Percentiles rank a stretch among this genome's conserved stretches.
These are phyloP conservation scores for Tipula helvola DNA, from an alignment of 2,888 invertebrate species.

Conservation along the genomic window DNA sequence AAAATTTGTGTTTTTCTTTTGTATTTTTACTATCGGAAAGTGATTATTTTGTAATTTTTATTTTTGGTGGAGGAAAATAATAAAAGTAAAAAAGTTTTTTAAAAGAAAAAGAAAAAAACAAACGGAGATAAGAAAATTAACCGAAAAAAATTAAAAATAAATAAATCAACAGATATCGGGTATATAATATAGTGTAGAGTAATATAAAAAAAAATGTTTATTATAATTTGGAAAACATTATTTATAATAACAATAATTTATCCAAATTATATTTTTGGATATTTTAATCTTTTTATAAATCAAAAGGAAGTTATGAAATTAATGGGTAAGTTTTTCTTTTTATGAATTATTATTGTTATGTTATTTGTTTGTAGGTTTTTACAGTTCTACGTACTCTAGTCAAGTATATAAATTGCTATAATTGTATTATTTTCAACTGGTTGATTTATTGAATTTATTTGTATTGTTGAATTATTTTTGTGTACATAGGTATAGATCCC, in stretches of 20 bases:
- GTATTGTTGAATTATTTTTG: too few relatives aligned
- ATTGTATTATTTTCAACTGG: background rate
- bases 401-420: background rate
- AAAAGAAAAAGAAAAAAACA: background rate
- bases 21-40: background rate
- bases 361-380: background rate
- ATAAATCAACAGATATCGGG: background rate
- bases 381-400: background rate
- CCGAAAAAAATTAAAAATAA: background rate
- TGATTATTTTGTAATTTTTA: background rate
- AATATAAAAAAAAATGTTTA: background rate
- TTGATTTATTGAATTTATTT: background rate
- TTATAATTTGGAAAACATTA: conserved; percentile 7
- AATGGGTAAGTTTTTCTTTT: conserved; percentile 47
- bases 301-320: conserved; percentile 68
- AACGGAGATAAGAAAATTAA: background rate
- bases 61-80: background rate
- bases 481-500: too few relatives aligned
- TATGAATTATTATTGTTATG: conserved; percentile 10
- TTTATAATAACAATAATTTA: background rate
- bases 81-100: background rate
- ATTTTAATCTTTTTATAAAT: conserved; percentile 69
- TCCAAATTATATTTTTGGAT: conserved; percentile 31
- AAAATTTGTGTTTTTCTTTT: too few relatives aligned
- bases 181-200: background rate